A percentile compares a stretch with the other conserved stretches of the same genome.
Evolutionary conservation across 2,797 vertebrate species (phyloP).

Genomic region (Acanthurus lineatus): DNA sequence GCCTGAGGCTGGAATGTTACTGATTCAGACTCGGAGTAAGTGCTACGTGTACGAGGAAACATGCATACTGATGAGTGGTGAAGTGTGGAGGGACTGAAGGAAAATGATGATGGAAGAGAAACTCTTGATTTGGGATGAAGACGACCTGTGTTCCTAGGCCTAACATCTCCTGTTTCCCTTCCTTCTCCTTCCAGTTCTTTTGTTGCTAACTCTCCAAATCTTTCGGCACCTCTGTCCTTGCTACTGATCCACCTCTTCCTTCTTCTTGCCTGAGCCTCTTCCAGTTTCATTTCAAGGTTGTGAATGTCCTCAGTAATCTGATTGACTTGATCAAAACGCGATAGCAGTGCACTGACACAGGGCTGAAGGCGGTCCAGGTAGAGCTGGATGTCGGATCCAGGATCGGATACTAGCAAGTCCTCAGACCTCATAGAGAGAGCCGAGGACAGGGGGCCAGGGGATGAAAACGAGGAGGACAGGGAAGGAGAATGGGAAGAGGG

Average conservation of each 20-base stretch:
- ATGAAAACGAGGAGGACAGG: conserved; percentile 51
- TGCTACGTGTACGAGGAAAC: conserved; percentile 57
- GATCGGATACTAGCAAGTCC: conserved; percentile 57
- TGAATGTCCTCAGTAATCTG: conserved; percentile 79
- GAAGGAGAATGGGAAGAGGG: conserved; percentile 54
- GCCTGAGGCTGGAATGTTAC: conserved; percentile 35
- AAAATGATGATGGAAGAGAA: conserved; percentile 52
- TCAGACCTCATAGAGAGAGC: conserved; percentile 75
- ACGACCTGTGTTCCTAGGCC: conserved; percentile 47
- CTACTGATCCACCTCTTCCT: conserved; percentile 46
- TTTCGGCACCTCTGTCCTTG: conserved; percentile 33
- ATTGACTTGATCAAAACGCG: conserved; percentile 84
- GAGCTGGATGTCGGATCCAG: conserved; percentile 67
- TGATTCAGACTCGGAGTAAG: conserved; percentile 81
- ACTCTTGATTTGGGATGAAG: conserved; percentile 36
- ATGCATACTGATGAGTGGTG: conserved; percentile 13
- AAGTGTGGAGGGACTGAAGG: conserved; percentile 31
- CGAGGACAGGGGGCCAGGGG: conserved; percentile 63
- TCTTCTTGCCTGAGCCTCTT: conserved; percentile 70
- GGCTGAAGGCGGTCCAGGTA: conserved; percentile 81
- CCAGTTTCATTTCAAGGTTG: conserved; percentile 79
- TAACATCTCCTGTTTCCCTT: conserved; percentile 29
- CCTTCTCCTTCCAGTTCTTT: conserved; percentile 35
- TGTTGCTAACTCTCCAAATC: conserved; percentile 18
- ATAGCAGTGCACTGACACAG: conserved; percentile 73